Base-by-base conservation (phyloP, 2,797 vertebrate genomes). In the Gallinago solitaria region DNA sequence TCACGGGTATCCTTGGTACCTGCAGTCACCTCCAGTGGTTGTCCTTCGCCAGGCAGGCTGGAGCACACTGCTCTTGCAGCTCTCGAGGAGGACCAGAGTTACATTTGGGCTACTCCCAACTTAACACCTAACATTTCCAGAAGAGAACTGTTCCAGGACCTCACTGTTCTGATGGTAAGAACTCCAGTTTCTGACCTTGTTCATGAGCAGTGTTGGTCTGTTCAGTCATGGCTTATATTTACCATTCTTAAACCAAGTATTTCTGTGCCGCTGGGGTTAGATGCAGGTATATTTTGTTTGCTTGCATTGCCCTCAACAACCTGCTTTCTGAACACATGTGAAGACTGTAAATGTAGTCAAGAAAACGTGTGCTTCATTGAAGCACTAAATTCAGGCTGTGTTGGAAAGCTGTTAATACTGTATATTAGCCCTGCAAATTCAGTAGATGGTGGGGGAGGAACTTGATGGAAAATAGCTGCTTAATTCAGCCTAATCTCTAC, bases 401-500 rank as follows among this genome's bases (percentile, higher is more conserved):
- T 1, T 75, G 67, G 63, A 37, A 79, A 86, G 27, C 7, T 87
- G 9, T 33, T 85, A 70, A 53, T 41, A 21, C 6, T 60, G 4
- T 21, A 0, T 37, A 56, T 74, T 83, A 82, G 51, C 33, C 35
- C 73, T 39, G 83, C 59, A 93, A 69, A 76, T 67, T 73, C 70
- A 39, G 64, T 67, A 76, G 18, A 7, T 50, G 32, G 25, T 56
- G 50, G 83, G 84, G 63, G 53, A 70, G 43, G 37, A 82, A 41
- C 27, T 37, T 56, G n/a, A 43, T 84, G 64, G 63, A 76, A 94
- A 95, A 87, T 32, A 70, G 90, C 32, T 82, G 70, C 59, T 96
- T 84, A 83, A 85, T 89, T 91, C 87, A 60, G 57, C 41, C 56
- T 95, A 63, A 94, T 95, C 59, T 95, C 63, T 79, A 4, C 39